These are phyloP conservation scores for Ophioninae sp. DNA, from an alignment of 2,888 invertebrate species.

Conservation along the genomic window DNA sequence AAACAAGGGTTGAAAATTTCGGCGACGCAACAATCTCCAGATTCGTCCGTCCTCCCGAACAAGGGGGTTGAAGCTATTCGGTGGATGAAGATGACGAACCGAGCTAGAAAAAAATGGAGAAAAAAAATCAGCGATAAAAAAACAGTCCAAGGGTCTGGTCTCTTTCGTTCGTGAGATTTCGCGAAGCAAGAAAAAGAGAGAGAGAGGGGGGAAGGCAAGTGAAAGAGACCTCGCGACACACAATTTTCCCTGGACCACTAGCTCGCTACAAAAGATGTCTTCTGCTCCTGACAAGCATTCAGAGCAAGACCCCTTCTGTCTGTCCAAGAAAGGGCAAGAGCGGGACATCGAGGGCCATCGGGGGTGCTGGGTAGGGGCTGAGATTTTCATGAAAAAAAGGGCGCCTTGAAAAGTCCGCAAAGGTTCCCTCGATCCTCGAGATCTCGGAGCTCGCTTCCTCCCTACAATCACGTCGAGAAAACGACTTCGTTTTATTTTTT, in stretches of 20 bases:
- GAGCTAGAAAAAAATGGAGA: neutral
- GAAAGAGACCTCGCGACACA: conserved; percentile 65
- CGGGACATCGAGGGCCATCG: conserved; percentile 6
- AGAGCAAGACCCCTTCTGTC: conserved; percentile 67
- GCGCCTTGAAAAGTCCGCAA: conserved; percentile 52
- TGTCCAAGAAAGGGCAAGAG: conserved; percentile 9
- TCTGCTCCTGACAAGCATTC: conserved; percentile 80
- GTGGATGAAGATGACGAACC: conserved; percentile 58
- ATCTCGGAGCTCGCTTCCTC: conserved; percentile 44
- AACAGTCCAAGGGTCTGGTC: conserved; percentile 26
- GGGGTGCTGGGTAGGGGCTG: conserved; percentile 1
- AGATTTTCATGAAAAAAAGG: conserved; percentile 66
- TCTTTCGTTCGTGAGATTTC: conserved; percentile 75
- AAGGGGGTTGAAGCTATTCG: conserved; percentile 29
- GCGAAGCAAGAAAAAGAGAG: conserved; percentile 54
- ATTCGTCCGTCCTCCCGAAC: neutral
- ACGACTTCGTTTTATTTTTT: conserved; percentile 65
- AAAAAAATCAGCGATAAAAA: conserved; percentile 34
- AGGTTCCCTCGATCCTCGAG: conserved; percentile 39
- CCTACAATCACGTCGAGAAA: conserved; percentile 65
- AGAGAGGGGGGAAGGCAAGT: neutral
- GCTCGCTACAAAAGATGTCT: conserved; percentile 73
- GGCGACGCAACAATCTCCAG: conserved; percentile 12
- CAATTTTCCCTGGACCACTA: conserved; percentile 79
- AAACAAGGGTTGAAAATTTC: neutral